Conservation (phyloP, 2,797 vertebrate genomes). For the Danio choprae region DNA sequence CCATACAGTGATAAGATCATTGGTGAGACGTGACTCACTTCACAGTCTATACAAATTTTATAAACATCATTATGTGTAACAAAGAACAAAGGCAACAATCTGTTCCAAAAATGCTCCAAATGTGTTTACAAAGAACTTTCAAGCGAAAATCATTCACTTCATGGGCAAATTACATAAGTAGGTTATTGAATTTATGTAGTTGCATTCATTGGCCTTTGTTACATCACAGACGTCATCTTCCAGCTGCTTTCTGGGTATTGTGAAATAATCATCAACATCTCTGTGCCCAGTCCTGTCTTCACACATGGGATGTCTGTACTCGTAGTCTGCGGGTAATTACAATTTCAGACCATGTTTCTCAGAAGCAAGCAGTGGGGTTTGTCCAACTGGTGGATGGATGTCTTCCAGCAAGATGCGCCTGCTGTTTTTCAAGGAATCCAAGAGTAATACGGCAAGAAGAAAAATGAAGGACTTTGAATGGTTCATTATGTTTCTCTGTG, state of each 20-base stretch:
- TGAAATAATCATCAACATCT: slow-evolving; percentile 39
- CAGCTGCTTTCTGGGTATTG: slow-evolving; percentile 11
- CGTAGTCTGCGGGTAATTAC: slow-evolving; percentile 35
- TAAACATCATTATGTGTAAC: neutral
- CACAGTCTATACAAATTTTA: neutral
- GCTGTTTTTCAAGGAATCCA: slow-evolving; percentile 49
- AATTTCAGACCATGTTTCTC: slow-evolving; percentile 47
- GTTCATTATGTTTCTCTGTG: slow-evolving; percentile 25
- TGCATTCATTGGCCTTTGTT: neutral
- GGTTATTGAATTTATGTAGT: neutral
- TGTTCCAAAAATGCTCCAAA: neutral
- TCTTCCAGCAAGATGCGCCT: slow-evolving; percentile 30
- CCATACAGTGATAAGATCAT: slow-evolving; percentile 38
- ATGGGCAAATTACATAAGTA: neutral
- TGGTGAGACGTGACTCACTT: slow-evolving; percentile 4
- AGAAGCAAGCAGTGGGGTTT: slow-evolving; percentile 43
- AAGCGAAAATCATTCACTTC: neutral
- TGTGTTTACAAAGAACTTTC: neutral
- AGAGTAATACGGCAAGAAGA: slow-evolving; percentile 22
- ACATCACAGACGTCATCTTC: neutral
- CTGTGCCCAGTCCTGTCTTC: neutral
- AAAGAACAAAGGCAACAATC: neutral
- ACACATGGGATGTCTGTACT: neutral
- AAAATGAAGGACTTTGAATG: slow-evolving; percentile 1
- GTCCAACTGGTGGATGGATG: slow-evolving; percentile 16